phyloP scores from a whole-genome alignment of 2,113 vertebrate genomes.

The Sarotherodon lohbergeri region DNA sequence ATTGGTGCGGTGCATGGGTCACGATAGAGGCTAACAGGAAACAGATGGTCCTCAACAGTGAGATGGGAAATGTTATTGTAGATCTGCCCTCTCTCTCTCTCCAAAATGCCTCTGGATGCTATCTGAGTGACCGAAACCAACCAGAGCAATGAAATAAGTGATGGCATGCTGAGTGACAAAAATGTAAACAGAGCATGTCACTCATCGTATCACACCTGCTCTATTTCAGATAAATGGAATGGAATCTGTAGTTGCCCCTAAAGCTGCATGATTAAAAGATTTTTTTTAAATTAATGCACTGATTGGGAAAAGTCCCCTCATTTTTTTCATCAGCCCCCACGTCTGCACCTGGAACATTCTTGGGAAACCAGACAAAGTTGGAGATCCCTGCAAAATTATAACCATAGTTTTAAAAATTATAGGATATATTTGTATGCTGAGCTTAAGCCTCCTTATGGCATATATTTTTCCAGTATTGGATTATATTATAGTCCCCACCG shows the following conservation, averaged over 20 bases:
- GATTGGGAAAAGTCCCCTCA: background rate
- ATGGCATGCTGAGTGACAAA: background rate
- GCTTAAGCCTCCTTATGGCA: background rate
- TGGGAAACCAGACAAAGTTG: background rate
- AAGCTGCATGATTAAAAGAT: background rate
- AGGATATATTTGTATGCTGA: background rate
- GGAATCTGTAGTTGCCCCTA: background rate
- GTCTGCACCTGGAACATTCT: background rate
- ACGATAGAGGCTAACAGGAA: constrained; percentile 15
- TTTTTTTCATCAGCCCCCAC: background rate
- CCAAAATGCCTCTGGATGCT: background rate
- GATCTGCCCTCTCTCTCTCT: background rate
- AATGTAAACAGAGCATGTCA: background rate
- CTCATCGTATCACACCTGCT: background rate
- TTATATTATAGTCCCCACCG: background rate
- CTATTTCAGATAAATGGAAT: background rate
- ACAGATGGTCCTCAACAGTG: constrained; percentile 25
- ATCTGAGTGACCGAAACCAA: background rate
- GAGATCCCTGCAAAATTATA: background rate
- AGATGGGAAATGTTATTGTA: background rate
- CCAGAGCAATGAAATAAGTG: background rate
- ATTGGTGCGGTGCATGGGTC: constrained; percentile 11
- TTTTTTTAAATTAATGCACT: background rate
- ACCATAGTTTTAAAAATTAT: background rate
- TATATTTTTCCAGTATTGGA: background rate